Evolutionary conservation across 2,888 invertebrate species (phyloP), one percentile per base, ranked within the genome.

Genomic region (Diadromus collaris): DNA sequence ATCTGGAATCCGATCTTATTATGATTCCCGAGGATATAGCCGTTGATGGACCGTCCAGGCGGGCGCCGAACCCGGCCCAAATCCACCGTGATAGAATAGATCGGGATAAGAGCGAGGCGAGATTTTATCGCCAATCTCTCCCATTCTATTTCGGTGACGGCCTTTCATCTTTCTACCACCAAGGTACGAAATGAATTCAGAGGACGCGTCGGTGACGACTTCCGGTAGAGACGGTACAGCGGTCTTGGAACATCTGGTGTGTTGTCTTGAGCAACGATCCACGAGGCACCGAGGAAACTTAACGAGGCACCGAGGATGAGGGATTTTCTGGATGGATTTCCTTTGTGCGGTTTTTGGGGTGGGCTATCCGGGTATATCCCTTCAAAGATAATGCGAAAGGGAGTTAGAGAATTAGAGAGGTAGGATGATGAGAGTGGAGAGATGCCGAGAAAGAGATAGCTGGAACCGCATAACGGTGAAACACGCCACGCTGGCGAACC

Each of bases 1-100:
- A 74, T 77, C 70, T 61, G 56, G 65, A 70, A 76, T 73, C 65
- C 67, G 69, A 73, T 79, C 73, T 70, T 77, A 77, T 80, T 77
- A 74, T 77, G 48, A 74, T 67, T 60, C 38, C 67, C n/a, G 51
- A 60, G 38, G 73, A 56, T 56, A 69, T 65, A 54, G 54, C 46
- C 63, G 32, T 67, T 56, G 27, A 46, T 61, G 65, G 73, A 41
- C 48, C 46, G 60, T 38, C 48, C 51, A 5, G 44, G 58, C 41
- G 32, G 41, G 51, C 51, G 51, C 5, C 21, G 63, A 63, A 32
- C n/a, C 32, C 61, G 51, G 38, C 24, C 54, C 38, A 21, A 61
- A 13, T 67, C 65, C 10, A 61, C 44, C 32, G 21, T 48, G 46
- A 71, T 44, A 64, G 44, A 58, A 60, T 44, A 34, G 54, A 38